Evolutionary conservation across 2,888 invertebrate genomes (phyloP), one percentile per base, ranked within the genome.

Genomic region (Nesidiocoris tenuis): DNA sequence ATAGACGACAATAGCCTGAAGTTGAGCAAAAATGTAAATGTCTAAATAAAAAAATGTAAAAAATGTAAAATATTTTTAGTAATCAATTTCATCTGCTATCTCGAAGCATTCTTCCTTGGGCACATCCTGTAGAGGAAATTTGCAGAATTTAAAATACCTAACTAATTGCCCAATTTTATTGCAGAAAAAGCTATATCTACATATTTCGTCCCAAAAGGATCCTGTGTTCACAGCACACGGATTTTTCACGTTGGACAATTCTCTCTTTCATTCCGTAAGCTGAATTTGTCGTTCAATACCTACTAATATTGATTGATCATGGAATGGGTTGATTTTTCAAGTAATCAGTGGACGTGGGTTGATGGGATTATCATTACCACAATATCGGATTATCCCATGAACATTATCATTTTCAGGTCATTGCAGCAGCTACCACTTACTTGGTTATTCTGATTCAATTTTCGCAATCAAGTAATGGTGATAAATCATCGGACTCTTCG

Each of bases 401-500:
- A n/a, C n/a, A n/a, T n/a, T n/a, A n/a, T n/a, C 12, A 39, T 39
- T 39, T 12, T 5, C 64, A 78, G 78, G 74, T 78, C 17, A 74
- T 78, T 19, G 78, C 76, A 21, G 76, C 74, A 24, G 76, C 76
- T 1, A 76, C 78, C 1, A 78, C 78, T 5, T 78, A 78, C 61
- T 55, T 78, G 22, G 75, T 78, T 12, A 78, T 78, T 16, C 70
- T 78, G 18, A 76, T 78, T 17, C 78, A 78, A 55, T 78, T 78
- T 39, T 68, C 78, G 19, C 77, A 77, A 63, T 12, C 21, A n/a
- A 59, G 5, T 39, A 39, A 39, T 7, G 39, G 12, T 12, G 39
- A 39, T 39, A 12, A 39, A 12, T 7, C 39, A 12, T 7, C 39
- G 5, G 39, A 39, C 3, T 39, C 39, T 7, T 39, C 39, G 39